Base-by-base conservation (phyloP, 2,888 invertebrate genomes). In the Thalpophila matura region DNA sequence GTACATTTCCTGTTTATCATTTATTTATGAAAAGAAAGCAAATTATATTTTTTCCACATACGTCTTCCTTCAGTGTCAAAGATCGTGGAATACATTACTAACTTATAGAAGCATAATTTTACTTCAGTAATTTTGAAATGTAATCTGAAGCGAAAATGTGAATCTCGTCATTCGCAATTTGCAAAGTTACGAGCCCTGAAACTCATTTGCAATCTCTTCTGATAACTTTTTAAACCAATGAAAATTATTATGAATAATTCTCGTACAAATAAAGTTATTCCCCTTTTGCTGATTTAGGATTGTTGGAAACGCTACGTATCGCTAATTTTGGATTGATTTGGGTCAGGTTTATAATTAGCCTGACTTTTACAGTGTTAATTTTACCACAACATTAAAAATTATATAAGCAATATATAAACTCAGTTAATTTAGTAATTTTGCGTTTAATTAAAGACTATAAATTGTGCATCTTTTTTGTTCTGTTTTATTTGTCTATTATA, bases 151-250 rank as follows among this genome's bases (percentile, higher is more conserved):
- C 50, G 35, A 33, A 63, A 65, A 67, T 22, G 16, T 7, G 22
- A 49, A 65, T 65, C 56, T 35, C 47, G 43, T 45, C 33, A 67
- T 56, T 65, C 38, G 33, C 57, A 57, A 72, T 73, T 68, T 66
- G 45, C 38, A 46, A 61, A 66, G 45, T 73, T 72, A 68, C 33
- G 67, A 65, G 35, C 29, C 38, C 66, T 29, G 66, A 68, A 72
- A 66, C 45, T 65, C 26, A 66, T 72, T 72, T 66, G 66, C 38
- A 65, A 65, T 72, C 35, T 50, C 10, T 46, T 49, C 24, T 45
- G 26, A 26, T 50, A 72, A 67, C 56, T 72, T 65, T 70, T 65
- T 35, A 35, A 65, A 26, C 12, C 40, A 46, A 66, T 50, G 9
- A 65, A 68, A 42, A 37, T 46, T 29, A 42, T 46, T 35, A 33